phyloP scores from a whole-genome alignment of 2,797 vertebrate genomes.

The Liasis olivaceus region DNA sequence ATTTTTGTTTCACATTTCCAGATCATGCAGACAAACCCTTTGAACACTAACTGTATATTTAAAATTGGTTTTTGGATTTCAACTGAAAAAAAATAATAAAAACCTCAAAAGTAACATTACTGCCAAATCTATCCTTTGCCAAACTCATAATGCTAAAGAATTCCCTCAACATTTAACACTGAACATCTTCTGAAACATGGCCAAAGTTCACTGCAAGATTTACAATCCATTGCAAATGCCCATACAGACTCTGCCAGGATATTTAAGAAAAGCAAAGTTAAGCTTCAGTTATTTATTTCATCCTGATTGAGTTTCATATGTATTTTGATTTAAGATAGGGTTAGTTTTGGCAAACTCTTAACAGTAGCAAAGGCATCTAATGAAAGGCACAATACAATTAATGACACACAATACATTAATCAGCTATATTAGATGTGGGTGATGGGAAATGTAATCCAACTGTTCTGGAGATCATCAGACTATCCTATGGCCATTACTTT shows the following conservation, averaged over 20 bases:
- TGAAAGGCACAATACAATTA: conserved; percentile 55
- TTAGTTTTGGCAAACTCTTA: conserved; percentile 37
- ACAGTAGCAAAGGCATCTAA: conserved; percentile 48
- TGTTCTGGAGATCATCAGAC: neutral
- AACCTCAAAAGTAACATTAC: conserved; percentile 11
- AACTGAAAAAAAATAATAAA: neutral
- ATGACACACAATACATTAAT: conserved; percentile 39
- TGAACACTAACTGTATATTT: neutral
- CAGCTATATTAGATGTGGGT: neutral
- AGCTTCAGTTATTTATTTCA: neutral
- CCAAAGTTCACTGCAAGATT: conserved; percentile 31
- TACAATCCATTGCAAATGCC: conserved; percentile 26
- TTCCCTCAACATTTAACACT: conserved; percentile 2
- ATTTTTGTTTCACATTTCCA: neutral
- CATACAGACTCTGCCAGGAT: conserved; percentile 25
- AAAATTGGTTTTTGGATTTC: neutral
- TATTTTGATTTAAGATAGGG: conserved; percentile 46
- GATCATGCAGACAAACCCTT: neutral
- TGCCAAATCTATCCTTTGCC: conserved; percentile 4
- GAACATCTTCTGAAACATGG: conserved; percentile 27
- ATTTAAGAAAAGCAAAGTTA: conserved; percentile 51
- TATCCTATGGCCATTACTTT: conserved; percentile 36
- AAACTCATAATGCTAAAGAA: conserved; percentile 10
- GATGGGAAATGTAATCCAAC: neutral
- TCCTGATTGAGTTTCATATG: conserved; percentile 25